Percentiles rank a stretch among this genome's conserved stretches.
Conservation (phyloP, 92 coral and sea anemone genomes). For the Paragorgia papillata region DNA sequence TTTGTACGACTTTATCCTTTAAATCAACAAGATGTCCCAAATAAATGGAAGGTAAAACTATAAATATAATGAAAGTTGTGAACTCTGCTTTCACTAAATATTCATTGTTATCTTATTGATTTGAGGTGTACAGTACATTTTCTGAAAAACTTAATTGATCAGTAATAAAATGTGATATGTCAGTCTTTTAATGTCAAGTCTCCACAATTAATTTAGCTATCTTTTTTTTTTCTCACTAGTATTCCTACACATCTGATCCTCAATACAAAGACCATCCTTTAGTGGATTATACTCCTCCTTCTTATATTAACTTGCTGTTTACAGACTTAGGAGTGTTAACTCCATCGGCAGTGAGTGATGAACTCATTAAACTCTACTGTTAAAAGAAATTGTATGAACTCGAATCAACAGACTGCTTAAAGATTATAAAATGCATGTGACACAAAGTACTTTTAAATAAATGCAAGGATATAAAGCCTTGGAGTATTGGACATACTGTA, state of each 20-base stretch:
- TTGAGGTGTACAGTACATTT: too few species aligned
- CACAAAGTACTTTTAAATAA: too few species aligned
- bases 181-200: too few species aligned
- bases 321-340: slow-evolving; percentile 96
- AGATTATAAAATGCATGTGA: too few species aligned
- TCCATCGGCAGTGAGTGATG: slow-evolving; percentile 98
- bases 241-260: slow-evolving; percentile 43
- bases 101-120: not conserved
- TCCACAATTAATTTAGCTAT: not conserved
- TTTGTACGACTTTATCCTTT: slow-evolving; percentile 96
- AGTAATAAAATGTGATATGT: too few species aligned
- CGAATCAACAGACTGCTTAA: not conserved
- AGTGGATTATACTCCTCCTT: slow-evolving; percentile 97
- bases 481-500: too few species aligned
- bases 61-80: not conserved
- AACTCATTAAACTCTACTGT: slow-evolving; percentile 87
- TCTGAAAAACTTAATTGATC: too few species aligned
- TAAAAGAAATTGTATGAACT: not conserved
- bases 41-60: slow-evolving; percentile 70
- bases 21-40: slow-evolving; percentile 93
- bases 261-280: slow-evolving; percentile 70
- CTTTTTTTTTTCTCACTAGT: not conserved
- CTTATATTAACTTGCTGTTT: slow-evolving; percentile 85
- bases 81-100: too few species aligned
- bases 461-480: not conserved